A percentile compares a stretch with the other conserved stretches of the same genome.
These are phyloP conservation scores for Acanthosepion pharaonis DNA, from an alignment of 2,888 invertebrate genomes.

Conservation along the genomic window DNA sequence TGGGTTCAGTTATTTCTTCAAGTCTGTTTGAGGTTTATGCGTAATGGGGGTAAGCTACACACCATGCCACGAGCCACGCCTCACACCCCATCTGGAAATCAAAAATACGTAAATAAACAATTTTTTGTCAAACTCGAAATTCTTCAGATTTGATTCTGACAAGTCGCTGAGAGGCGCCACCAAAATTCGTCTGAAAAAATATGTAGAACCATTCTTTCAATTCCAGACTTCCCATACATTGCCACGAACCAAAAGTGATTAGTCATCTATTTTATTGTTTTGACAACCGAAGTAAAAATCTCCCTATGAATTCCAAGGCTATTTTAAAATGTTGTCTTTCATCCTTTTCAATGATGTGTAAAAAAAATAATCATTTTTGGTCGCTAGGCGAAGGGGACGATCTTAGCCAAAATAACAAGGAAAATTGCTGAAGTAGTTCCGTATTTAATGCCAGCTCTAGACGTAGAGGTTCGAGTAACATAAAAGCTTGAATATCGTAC, in stretches of 20 bases:
- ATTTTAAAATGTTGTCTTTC: neutral
- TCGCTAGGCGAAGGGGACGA: no score
- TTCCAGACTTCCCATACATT: neutral
- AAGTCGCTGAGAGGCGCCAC: neutral
- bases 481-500: no score
- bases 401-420: no score
- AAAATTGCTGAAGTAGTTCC: no score
- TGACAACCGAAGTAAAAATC: neutral
- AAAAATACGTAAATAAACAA: no score
- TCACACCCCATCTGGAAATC: no score
- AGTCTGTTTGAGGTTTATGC: no score
- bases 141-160: neutral
- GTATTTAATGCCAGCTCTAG: no score
- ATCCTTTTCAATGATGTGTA: neutral
- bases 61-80: no score
- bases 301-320: neutral
- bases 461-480: no score
- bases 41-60: no score
- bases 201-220: neutral
- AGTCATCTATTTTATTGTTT: neutral
- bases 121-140: neutral
- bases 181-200: neutral
- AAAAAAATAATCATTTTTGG: neutral
- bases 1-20: no score
- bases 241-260: neutral